Evolutionary conservation across 2,888 invertebrate species (phyloP).

Genomic region (Apotomis turbidana): DNA sequence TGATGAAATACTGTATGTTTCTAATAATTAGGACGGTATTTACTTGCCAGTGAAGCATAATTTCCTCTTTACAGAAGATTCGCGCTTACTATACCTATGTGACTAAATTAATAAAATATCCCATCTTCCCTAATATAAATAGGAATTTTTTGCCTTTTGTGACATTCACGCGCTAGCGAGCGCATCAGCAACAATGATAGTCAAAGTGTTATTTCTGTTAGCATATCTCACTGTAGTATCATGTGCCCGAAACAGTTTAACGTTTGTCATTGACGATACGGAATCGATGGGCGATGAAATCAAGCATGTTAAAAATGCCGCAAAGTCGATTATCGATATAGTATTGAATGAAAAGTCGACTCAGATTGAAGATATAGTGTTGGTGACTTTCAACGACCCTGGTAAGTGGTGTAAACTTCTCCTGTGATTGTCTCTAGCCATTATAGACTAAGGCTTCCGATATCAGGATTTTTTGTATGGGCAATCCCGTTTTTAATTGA

Average conservation of each 20-base stretch:
- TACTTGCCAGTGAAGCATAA: too few relatives aligned
- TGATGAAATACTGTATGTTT: too few relatives aligned
- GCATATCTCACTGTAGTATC: not conserved
- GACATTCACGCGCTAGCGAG: not conserved
- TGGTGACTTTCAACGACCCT: conserved; percentile 59
- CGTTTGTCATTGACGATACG: conserved; percentile 56
- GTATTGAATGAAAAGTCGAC: conserved; percentile 48
- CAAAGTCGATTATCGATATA: conserved; percentile 48
- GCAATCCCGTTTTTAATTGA: too few relatives aligned
- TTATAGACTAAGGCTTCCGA: too few relatives aligned
- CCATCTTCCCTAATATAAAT: too few relatives aligned
- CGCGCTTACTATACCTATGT: too few relatives aligned
- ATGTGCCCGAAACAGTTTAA: conserved; percentile 35
- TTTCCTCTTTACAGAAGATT: too few relatives aligned
- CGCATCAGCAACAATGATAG: not conserved
- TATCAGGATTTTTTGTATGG: too few relatives aligned
- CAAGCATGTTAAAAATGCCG: conserved; percentile 45
- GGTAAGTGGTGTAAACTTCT: conserved; percentile 44
- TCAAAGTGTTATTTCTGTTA: not conserved
- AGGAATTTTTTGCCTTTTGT: too few relatives aligned
- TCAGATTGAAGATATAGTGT: conserved; percentile 52
- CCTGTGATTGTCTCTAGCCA: too few relatives aligned
- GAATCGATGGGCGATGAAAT: conserved; percentile 52
- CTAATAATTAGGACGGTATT: too few relatives aligned
- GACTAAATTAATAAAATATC: too few relatives aligned